phyloP scores from a whole-genome alignment of 2,888 invertebrate genomes.

The Campaea margaritaria region DNA sequence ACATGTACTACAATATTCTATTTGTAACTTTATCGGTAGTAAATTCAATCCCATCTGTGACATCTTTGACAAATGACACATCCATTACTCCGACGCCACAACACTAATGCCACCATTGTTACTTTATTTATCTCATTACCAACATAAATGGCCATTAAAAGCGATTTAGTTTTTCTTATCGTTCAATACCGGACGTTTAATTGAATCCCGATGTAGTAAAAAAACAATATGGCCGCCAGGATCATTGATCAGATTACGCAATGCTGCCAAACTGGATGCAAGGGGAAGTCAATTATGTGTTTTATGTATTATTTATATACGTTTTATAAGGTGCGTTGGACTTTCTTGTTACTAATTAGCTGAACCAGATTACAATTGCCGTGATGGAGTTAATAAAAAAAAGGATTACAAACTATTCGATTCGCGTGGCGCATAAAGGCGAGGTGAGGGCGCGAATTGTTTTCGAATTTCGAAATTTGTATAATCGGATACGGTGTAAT shows the following conservation, averaged over 20 bases:
- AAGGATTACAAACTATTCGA: background rate
- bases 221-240: slow-evolving; percentile 67
- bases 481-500: slow-evolving; percentile 54
- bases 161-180: slow-evolving; percentile 60
- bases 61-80: slow-evolving; percentile 44
- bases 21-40: slow-evolving; percentile 24
- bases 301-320: slow-evolving; percentile 55
- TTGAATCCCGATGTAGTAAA: slow-evolving; percentile 73
- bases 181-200: slow-evolving; percentile 67
- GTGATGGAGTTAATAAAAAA: slow-evolving; percentile 2
- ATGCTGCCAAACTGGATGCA: slow-evolving; percentile 80
- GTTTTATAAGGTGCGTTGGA: slow-evolving; percentile 13
- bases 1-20: background rate
- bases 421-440: background rate
- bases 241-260: slow-evolving; percentile 83
- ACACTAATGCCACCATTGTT: slow-evolving; percentile 56
- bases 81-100: slow-evolving; percentile 54
- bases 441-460: slow-evolving; percentile 23
- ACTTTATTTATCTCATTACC: slow-evolving; percentile 58
- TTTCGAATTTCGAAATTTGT: slow-evolving; percentile 58
- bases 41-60: slow-evolving; percentile 35
- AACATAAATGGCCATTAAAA: slow-evolving; percentile 57
- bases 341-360: slow-evolving; percentile 32
- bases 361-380: slow-evolving; percentile 5
- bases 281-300: slow-evolving; percentile 70